These are phyloP conservation scores for Cryptosula pallasiana DNA, from an alignment of 2,888 invertebrate species.

Conservation along the genomic window DNA sequence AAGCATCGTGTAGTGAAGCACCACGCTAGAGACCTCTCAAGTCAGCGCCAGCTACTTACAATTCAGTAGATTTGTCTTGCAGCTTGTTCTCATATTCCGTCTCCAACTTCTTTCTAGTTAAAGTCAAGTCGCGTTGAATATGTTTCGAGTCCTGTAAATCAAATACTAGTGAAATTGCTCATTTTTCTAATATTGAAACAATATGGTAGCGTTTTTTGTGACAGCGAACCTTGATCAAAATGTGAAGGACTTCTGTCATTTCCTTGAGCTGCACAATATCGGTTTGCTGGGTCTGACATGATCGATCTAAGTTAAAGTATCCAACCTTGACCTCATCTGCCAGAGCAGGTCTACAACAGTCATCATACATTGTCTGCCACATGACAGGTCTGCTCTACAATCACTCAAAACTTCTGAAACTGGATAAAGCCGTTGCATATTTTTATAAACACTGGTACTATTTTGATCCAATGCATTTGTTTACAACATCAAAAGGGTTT, in stretches of 20 bases:
- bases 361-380: no score
- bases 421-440: no score
- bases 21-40: no score
- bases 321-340: conserved; percentile 50
- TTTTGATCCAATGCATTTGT: no score
- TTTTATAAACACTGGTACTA: no score
- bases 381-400: no score
- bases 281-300: conserved; percentile 47
- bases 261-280: conserved; percentile 49
- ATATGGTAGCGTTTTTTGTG: no score
- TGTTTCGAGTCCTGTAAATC: conserved; percentile 41
- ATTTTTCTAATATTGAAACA: no score
- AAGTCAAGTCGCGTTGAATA: conserved; percentile 44
- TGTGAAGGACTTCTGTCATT: conserved; percentile 45
- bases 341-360: conserved; percentile 39
- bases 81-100: conserved; percentile 48
- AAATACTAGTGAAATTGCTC: no score
- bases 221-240: conserved; percentile 41
- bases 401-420: no score
- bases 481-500: no score
- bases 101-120: conserved; percentile 46
- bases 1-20: no score
- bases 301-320: conserved; percentile 47
- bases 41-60: conserved; percentile 47
- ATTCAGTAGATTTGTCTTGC: conserved; percentile 42